Base-by-base conservation (phyloP, 1,140 invertebrate genomes). In the Parasteatoda tepidariorum region DNA sequence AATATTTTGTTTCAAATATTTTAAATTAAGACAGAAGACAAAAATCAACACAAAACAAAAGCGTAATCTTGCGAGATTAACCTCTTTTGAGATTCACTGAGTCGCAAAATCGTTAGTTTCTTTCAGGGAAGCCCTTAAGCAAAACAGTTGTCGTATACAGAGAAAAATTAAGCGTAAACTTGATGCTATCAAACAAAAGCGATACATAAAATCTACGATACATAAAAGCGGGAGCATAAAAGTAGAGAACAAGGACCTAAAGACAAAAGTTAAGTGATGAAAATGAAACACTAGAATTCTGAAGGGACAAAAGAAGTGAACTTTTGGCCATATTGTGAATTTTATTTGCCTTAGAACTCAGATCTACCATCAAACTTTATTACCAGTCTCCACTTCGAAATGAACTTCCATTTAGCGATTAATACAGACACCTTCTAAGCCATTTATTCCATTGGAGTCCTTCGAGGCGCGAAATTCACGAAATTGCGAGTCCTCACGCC, bases 401-500 rank as follows among this genome's bases (percentile, higher is more conserved):
- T 18, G 38, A 48, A 48, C 38, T 48, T 48, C 38, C 38, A 48
- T 48, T 48, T 48, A 18, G 4, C 38, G 38, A 48, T 48, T 48
- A 48, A 48, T 48, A 48, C 38, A 48, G 38, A 48, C 38, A 48
- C 38, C 38, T 48, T 48, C 38, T 48, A 18, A 48, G 38, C 38
- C 38, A 48, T 48, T 48, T 48, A 48, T 48, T 48, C 38, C 38
- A 48, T 48, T 48, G 38, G 38, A 4, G 38, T 48, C 38, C 18
- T 18, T 18, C 38, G 38, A 48, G 38, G 38, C 38, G 38, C 38
- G 38, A 68, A 68, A 41, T 68, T 26, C 34, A 26, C 34, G 9
- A 34, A 34, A 68, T 68, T 68, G 30, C 34, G 22, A 24, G 41
- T 68, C 66, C 34, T 68, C 66, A 48, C 66, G 34, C 33, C 33